Conservation (phyloP, 2,113 vertebrate genomes). For the Proteles cristata region DNA sequence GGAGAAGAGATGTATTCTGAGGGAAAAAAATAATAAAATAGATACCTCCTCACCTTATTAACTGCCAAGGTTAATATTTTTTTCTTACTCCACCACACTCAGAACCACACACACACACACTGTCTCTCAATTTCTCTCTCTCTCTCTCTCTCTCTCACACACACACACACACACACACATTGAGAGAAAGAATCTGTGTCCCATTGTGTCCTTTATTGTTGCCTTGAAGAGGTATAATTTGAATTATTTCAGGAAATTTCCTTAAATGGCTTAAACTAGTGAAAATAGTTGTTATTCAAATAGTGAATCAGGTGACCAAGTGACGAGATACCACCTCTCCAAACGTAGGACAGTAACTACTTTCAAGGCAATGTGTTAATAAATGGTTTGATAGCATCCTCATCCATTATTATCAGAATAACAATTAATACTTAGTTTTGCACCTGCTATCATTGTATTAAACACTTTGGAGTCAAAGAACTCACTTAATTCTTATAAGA, state of each 20-base stretch:
- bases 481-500: background rate
- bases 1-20: background rate
- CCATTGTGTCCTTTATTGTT: background rate
- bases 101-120: background rate
- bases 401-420: background rate
- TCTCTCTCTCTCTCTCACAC: background rate
- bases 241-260: background rate
- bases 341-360: background rate
- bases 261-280: background rate
- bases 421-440: background rate
- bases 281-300: background rate
- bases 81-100: background rate
- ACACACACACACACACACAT: background rate
- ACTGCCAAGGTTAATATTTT: background rate
- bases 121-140: too few relatives aligned
- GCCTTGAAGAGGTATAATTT: background rate
- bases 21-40: slow-evolving; percentile 7
- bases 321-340: background rate
- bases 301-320: background rate
- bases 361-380: background rate
- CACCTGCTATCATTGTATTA: background rate
- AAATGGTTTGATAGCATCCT: background rate
- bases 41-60: background rate
- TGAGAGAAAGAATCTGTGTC: background rate
- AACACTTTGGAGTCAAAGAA: background rate